Percentiles rank a stretch among this genome's conserved stretches.
Conservation (phyloP, 2,113 vertebrate genomes). For the Hippocampus comes region DNA sequence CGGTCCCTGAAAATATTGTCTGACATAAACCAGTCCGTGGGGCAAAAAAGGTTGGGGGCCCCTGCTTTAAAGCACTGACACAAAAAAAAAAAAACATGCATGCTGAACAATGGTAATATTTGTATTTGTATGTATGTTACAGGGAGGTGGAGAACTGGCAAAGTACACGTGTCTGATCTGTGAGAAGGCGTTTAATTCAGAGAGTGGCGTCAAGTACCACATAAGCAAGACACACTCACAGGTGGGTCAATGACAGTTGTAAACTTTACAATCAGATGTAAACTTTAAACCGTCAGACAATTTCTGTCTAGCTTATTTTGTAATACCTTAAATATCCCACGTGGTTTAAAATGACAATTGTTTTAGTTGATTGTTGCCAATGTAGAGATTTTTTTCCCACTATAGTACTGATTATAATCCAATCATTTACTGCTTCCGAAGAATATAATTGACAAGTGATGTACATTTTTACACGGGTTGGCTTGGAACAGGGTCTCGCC, state of each 20-base stretch:
- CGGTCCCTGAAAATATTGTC: too few species aligned
- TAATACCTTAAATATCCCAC: not conserved
- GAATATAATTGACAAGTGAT: not conserved
- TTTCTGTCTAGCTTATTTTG: not conserved
- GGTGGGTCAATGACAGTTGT: conserved; percentile 75
- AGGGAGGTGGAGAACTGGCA: conserved; percentile 87
- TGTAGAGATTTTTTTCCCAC: not conserved
- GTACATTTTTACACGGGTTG: too few species aligned
- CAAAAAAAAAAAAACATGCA: not conserved
- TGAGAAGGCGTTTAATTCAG: conserved; percentile 96
- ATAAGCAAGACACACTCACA: conserved; percentile 95
- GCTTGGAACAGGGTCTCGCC: too few species aligned
- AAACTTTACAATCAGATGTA: not conserved
- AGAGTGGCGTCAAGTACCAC: conserved; percentile 97
- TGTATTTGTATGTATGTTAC: conserved; percentile 48
- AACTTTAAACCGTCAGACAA: not conserved
- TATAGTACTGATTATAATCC: not conserved
- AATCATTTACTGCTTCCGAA: not conserved
- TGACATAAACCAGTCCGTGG: too few species aligned
- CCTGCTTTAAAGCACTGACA: not conserved
- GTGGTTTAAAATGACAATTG: not conserved
- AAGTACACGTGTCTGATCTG: conserved; percentile 94
- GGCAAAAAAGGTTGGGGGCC: too few species aligned
- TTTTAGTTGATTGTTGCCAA: not conserved
- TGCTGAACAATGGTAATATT: not conserved